Percentiles rank a stretch among this genome's conserved stretches.
Conservation (phyloP, 2,797 vertebrate genomes). For the Coluber constrictor region DNA sequence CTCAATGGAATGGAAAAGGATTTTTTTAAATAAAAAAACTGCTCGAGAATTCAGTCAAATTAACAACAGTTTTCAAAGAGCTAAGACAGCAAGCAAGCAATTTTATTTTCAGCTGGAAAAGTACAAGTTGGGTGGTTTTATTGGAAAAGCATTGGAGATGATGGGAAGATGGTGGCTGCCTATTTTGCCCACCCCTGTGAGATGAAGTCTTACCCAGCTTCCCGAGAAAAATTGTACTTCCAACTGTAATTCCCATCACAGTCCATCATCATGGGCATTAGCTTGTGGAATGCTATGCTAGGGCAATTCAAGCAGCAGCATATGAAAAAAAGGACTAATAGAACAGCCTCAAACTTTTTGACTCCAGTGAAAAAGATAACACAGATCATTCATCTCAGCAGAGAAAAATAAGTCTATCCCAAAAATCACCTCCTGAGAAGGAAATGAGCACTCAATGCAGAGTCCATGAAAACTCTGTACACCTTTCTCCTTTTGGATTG, state of each 20-base stretch:
- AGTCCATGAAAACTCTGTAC: background rate
- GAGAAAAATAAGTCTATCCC: background rate
- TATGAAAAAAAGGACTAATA: background rate
- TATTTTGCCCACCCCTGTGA: background rate
- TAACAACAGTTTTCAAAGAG: background rate
- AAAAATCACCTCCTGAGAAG: background rate
- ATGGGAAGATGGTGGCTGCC: background rate
- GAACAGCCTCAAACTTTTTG: background rate
- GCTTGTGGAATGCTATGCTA: background rate
- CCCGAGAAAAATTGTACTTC: background rate
- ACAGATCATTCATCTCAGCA: background rate
- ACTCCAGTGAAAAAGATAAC: background rate
- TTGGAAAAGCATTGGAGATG: background rate
- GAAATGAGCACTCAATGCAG: background rate
- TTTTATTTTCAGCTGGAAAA: background rate
- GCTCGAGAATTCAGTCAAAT: background rate
- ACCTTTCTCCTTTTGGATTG: background rate
- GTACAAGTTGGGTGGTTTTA: background rate
- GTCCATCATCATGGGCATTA: background rate
- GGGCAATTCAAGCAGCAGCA: background rate
- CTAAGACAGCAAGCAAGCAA: background rate
- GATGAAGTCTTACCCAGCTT: background rate
- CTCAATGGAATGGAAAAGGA: background rate
- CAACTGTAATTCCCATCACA: background rate
- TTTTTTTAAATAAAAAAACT: background rate